These are phyloP conservation scores for Phengaris arion DNA, from an alignment of 2,888 invertebrate genomes.

Conservation along the genomic window DNA sequence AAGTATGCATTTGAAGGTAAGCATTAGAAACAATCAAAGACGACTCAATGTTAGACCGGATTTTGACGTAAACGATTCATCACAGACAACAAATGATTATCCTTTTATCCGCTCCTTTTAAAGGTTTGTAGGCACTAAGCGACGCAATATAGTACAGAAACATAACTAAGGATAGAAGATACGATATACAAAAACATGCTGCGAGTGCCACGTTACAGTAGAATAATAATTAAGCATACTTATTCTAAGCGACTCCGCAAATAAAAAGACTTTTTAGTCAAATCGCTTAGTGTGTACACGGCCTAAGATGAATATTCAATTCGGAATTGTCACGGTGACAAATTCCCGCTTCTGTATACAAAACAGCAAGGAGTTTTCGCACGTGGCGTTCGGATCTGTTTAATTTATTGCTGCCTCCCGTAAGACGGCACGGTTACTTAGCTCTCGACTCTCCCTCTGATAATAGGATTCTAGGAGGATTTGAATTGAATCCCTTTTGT, in stretches of 20 bases:
- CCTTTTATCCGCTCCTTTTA: slow-evolving; percentile 29
- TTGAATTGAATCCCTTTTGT: slow-evolving; percentile 65
- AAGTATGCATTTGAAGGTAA: neutral
- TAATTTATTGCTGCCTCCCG: slow-evolving; percentile 72
- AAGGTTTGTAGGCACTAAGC: neutral
- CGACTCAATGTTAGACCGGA: neutral
- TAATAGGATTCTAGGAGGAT: slow-evolving; percentile 72
- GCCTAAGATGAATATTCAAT: slow-evolving; percentile 42
- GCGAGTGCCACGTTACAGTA: too few relatives aligned
- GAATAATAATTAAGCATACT: too few relatives aligned
- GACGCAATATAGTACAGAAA: neutral
- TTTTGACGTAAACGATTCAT: slow-evolving; percentile 29
- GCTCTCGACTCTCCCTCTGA: slow-evolving; percentile 69
- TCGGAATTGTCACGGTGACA: slow-evolving; percentile 45
- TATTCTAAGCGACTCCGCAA: too few relatives aligned
- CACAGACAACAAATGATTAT: slow-evolving; percentile 30
- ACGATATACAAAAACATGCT: too few relatives aligned
- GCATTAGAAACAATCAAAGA: slow-evolving; percentile 16
- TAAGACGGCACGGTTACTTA: slow-evolving; percentile 71
- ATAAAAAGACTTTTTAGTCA: too few relatives aligned
- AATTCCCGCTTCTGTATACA: slow-evolving; percentile 59
- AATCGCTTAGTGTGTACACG: neutral
- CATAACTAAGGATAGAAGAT: too few relatives aligned
- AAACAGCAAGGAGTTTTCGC: slow-evolving; percentile 58
- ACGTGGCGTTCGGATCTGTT: slow-evolving; percentile 77